Percentiles rank a stretch among this genome's conserved stretches.
Evolutionary conservation across 2,888 invertebrate species (phyloP).

Genomic region (Cosmorhoe ocellata): DNA sequence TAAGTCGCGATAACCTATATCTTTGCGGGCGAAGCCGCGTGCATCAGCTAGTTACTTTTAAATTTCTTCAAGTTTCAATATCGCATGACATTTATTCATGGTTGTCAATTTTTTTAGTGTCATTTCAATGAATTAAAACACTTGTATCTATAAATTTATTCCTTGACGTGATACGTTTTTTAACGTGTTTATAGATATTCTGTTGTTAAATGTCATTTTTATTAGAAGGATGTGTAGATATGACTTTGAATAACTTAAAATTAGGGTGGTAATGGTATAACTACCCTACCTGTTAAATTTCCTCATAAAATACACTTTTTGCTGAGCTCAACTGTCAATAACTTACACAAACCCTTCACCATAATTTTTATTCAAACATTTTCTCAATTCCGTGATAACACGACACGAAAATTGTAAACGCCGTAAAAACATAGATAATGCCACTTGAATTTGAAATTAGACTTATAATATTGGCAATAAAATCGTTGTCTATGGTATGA

Average conservation of each 20-base stretch:
- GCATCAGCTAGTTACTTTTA: too few relatives aligned
- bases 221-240: slow-evolving; percentile 27
- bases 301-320: slow-evolving; percentile 22
- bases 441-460: slow-evolving; percentile 18
- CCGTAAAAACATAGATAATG: slow-evolving; percentile 5
- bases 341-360: not conserved
- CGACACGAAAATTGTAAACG: not conserved
- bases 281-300: slow-evolving; percentile 15
- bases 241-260: slow-evolving; percentile 27
- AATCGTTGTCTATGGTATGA: slow-evolving; percentile 17
- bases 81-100: too few relatives aligned
- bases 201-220: slow-evolving; percentile 23
- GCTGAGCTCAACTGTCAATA: slow-evolving; percentile 13
- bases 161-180: slow-evolving; percentile 34
- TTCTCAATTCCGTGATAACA: slow-evolving; percentile 2
- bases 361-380: not conserved
- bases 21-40: too few relatives aligned
- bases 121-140: not conserved
- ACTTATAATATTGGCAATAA: slow-evolving; percentile 15
- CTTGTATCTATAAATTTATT: not conserved
- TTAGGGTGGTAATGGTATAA: slow-evolving; percentile 18
- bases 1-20: too few relatives aligned
- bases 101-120: too few relatives aligned
- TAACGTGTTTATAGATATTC: slow-evolving; percentile 28
- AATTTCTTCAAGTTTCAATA: too few relatives aligned